Conservation (phyloP, 2,113 vertebrate species). For the Peromyscus polionotus region DNA sequence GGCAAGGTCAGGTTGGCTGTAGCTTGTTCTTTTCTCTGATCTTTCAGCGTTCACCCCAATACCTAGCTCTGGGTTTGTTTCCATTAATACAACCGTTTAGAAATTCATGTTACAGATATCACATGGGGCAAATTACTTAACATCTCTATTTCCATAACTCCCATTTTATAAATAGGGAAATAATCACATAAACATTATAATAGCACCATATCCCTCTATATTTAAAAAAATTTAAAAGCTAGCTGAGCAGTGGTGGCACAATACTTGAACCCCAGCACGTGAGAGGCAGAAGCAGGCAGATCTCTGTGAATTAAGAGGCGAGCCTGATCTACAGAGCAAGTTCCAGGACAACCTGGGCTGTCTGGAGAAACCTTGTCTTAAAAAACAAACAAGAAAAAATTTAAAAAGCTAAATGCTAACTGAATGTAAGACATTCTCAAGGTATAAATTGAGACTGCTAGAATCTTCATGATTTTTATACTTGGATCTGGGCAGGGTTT, state of each 20-base stretch:
- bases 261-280: background rate
- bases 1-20: too few relatives aligned
- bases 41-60: too few relatives aligned
- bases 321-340: background rate
- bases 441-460: background rate
- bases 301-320: background rate
- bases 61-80: too few relatives aligned
- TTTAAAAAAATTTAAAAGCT: background rate
- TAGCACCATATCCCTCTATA: background rate
- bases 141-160: background rate
- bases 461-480: background rate
- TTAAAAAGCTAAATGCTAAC: background rate
- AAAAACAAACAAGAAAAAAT: background rate
- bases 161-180: conserved; percentile 12
- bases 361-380: background rate
- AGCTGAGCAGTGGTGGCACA: background rate
- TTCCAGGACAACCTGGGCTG: background rate
- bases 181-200: background rate
- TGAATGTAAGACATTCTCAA: background rate
- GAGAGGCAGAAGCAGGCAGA: background rate
- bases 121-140: background rate
- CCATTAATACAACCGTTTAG: too few relatives aligned
- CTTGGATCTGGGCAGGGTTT: background rate
- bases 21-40: too few relatives aligned
- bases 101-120: background rate